Base-by-base conservation (phyloP, 2,888 invertebrate genomes). In the Platycheirus albimanus region DNA sequence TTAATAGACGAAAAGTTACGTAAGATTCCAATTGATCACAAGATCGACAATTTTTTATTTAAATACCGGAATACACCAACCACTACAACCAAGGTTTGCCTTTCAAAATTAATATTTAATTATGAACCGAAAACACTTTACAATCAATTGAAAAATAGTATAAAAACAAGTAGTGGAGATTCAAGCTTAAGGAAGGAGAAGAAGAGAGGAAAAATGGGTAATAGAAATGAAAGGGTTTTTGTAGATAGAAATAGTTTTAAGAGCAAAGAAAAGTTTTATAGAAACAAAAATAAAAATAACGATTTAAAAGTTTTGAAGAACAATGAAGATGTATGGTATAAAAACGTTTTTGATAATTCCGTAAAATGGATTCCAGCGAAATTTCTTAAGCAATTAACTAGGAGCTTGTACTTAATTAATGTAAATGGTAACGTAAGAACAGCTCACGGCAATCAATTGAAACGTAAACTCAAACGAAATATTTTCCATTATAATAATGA, bases 11-110 rank as follows among this genome's bases (percentile, higher is more conserved):
- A 54, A 52, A 52, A 54, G 6, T n/a, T 54, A 54, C 17, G 54
- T 54, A n/a, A 11, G 1, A 52, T 52, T 30, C 54, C 36, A 36
- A 36, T 54, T 54, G 54, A 54, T 19, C 36, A 54, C 11, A 54
- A 54, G 4, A 54, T 54, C 19, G 19, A 54, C 15, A 54, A 54
- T 54, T 54, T 36, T 52, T 36, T 36, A 8, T 49, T 49, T 28
- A 49, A 54, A 11, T 33, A 54, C 6, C 17, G 52, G 36, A 54
- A 54, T 54, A 54, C 52, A 17, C 52, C 52, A 1, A 54, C 19
- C n/a, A 19, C 52, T n/a, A 36, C 52, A 54, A 33, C 52, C 13
- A 52, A 52, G 10, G 13, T 30, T 17, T 52, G 51, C 15, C 30
- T 4, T 8, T 52, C 51, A 10, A 28, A 52, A 5, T 36, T 54